Percentiles rank a stretch among this genome's conserved stretches.
These are phyloP conservation scores for Bovichtus variegatus DNA, from an alignment of 2,797 vertebrate species.

Conservation along the genomic window DNA sequence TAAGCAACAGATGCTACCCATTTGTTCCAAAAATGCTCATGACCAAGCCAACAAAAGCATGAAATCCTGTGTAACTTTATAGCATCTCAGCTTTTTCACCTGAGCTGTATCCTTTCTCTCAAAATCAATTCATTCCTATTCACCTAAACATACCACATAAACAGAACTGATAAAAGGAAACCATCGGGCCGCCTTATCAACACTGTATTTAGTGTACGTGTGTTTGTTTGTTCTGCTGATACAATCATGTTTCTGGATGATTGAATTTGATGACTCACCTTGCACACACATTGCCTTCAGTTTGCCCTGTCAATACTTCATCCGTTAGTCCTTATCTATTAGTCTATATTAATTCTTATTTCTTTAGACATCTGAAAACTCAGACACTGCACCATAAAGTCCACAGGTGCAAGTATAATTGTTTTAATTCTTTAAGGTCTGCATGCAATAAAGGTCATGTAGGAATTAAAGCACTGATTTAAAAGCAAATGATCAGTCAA, in stretches of 20 bases:
- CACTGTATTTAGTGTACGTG: not conserved
- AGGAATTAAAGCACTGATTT: constrained; percentile 1
- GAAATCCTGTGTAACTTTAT: not conserved
- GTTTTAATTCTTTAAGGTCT: constrained; percentile 9
- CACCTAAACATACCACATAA: not conserved
- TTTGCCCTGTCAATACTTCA: constrained; percentile 39
- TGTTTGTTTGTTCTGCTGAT: not conserved
- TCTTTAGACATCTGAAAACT: constrained; percentile 10
- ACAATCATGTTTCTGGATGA: not conserved
- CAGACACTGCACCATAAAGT: constrained; percentile 1
- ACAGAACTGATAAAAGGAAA: constrained; percentile 2
- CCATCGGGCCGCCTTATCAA: not conserved
- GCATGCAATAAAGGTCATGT: constrained; percentile 38
- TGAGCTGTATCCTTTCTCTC: not conserved
- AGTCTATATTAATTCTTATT: constrained; percentile 27
- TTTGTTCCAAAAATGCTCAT: constrained; percentile 8
- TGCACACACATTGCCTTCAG: constrained; percentile 32
- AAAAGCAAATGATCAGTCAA: constrained; percentile 28
- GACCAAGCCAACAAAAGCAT: constrained; percentile 26
- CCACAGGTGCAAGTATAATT: not conserved
- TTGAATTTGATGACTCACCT: constrained; percentile 54
- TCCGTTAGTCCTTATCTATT: constrained; percentile 21
- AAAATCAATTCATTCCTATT: constrained; percentile 14
- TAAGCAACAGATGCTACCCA: constrained; percentile 41
- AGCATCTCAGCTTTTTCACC: not conserved